Percentiles rank a stretch among this genome's conserved stretches.
phyloP scores from a whole-genome alignment of 2,888 invertebrate genomes.

The Synanthedon tipuliformis region DNA sequence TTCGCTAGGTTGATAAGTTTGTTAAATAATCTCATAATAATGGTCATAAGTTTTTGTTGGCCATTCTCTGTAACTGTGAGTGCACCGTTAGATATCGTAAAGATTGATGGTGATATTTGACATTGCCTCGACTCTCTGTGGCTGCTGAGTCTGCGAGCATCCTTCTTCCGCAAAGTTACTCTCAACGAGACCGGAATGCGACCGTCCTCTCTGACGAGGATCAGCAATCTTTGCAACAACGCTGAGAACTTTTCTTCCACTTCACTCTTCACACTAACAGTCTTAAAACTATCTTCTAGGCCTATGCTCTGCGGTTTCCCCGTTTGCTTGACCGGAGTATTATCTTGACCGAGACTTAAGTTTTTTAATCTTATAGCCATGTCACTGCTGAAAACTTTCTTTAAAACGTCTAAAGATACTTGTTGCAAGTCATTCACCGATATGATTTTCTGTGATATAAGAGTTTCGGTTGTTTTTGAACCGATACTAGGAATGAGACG shows the following conservation, averaged over 20 bases:
- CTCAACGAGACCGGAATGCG: slow-evolving; percentile 81
- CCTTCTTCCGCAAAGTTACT: slow-evolving; percentile 80
- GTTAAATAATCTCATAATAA: slow-evolving; percentile 81
- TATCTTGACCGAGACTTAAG: slow-evolving; percentile 81
- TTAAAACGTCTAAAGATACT: slow-evolving; percentile 66
- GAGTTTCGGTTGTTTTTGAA: slow-evolving; percentile 73
- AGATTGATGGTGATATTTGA: slow-evolving; percentile 76
- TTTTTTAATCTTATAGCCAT: slow-evolving; percentile 77
- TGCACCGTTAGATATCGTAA: slow-evolving; percentile 61
- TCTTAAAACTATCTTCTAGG: slow-evolving; percentile 82
- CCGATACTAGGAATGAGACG: slow-evolving; percentile 83
- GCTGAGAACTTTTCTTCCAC: slow-evolving; percentile 79
- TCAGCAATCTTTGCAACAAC: slow-evolving; percentile 76
- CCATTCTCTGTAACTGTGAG: slow-evolving; percentile 64
- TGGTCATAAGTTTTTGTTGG: slow-evolving; percentile 74
- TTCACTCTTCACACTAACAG: slow-evolving; percentile 78
- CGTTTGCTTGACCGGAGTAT: slow-evolving; percentile 76
- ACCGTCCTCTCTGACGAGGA: slow-evolving; percentile 81
- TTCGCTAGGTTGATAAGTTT: slow-evolving; percentile 78
- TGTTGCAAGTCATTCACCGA: slow-evolving; percentile 77
- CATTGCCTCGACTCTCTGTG: slow-evolving; percentile 82
- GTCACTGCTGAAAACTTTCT: slow-evolving; percentile 75
- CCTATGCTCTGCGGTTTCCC: slow-evolving; percentile 85
- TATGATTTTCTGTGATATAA: slow-evolving; percentile 74
- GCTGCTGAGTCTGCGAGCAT: slow-evolving; percentile 74